Conservation (phyloP, 2,888 invertebrate species). For the Cactoblastis cactorum region DNA sequence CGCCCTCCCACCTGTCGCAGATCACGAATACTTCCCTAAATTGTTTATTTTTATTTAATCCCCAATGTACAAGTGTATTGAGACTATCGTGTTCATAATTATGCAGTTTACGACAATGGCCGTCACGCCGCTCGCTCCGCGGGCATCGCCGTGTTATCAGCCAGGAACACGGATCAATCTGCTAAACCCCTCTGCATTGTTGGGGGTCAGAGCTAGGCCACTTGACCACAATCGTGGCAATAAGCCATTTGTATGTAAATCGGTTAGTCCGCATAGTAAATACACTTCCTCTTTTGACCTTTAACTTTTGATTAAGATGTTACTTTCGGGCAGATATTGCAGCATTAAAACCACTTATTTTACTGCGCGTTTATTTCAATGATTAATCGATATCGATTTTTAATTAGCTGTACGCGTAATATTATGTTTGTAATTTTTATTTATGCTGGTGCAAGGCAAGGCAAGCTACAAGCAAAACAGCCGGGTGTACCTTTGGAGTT, state of each 20-base stretch:
- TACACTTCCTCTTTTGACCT: conserved; percentile 7
- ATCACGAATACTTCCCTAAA: neutral
- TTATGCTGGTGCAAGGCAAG: no score
- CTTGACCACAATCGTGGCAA: conserved; percentile 10
- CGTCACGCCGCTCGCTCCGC: neutral
- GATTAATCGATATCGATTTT: no score
- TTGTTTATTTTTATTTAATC: neutral
- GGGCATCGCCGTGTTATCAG: neutral
- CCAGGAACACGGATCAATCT: conserved; percentile 7
- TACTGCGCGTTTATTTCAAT: no score
- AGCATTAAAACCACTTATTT: no score
- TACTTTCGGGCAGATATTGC: no score
- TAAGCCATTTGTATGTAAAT: conserved; percentile 14
- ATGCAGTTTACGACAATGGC: conserved; percentile 1
- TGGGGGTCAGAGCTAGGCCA: neutral
- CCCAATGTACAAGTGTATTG: neutral
- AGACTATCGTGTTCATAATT: neutral
- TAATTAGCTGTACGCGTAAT: no score
- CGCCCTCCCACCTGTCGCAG: neutral
- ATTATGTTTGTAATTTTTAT: neutral
- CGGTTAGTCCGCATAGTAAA: conserved; percentile 4
- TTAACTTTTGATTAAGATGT: neutral
- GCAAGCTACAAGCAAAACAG: no score
- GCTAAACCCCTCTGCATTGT: conserved; percentile 4
- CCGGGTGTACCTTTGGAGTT: no score